Evolutionary conservation across 2,797 vertebrate genomes (phyloP), one percentile per base, ranked within the genome.

Genomic region (Enteromius anoplus): DNA sequence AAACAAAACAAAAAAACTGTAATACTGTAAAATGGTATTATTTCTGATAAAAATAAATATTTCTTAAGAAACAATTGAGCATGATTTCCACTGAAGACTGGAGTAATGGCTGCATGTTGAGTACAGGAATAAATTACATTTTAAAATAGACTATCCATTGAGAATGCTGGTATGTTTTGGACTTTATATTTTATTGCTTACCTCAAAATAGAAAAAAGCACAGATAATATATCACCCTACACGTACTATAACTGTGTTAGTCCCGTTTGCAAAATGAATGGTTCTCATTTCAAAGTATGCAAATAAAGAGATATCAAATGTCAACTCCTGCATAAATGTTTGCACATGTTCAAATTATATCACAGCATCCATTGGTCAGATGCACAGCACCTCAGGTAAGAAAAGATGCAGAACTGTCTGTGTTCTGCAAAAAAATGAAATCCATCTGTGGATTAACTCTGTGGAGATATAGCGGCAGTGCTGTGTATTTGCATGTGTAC

Each of bases 251-350:
- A 17, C 70, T 51, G 47, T 51, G 47, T 34, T 72, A 32, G 26
- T 34, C 5, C 10, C 19, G n/a, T n/a, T 73, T 73, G 19, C 10
- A n/a, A 53, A 73, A 7, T 6, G 0, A 53, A 34, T 34, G 5
- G 29, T 21, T 53, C 17, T 72, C 47, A 32, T 47, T 49, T 17
- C 14, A 64, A 32, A 29, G 10, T 19, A 71, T 32, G 3, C 26
- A n/a, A 34, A 73, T 53, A 73, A 73, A 14, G 29, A 64, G 14
- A 32, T 26, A 64, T 64, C 6, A 64, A 64, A 64, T 64, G 60
- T 64, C 26, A 64, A 53, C 47, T n/a, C 34, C 51, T 53, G 19
- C 29, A 34, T 34, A 53, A 32, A 53, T 53, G 19, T 51, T 29
- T 71, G 47, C 26, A 51, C 17, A 72, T 34, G 9, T 12, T 53